Conservation (phyloP, 1,140 invertebrate genomes). For the Bombus impatiens region DNA sequence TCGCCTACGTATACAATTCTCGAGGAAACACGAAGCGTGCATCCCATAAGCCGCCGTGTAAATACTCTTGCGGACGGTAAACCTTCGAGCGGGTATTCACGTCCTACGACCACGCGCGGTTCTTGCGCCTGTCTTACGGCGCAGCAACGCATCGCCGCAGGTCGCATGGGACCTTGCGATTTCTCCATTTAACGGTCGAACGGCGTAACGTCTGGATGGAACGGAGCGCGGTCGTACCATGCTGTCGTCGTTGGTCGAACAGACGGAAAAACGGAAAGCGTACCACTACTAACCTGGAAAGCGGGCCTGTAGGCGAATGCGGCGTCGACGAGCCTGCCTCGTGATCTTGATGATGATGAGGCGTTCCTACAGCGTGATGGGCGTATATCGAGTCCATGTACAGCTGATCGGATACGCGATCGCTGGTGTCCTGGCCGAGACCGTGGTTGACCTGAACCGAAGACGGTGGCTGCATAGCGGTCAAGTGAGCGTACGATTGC, state of each 20-base stretch:
- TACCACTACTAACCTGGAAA: slow-evolving; percentile 72
- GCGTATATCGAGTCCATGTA: slow-evolving; percentile 77
- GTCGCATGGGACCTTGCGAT: no score
- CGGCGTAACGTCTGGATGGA: fast-evolving
- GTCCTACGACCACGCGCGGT: neutral
- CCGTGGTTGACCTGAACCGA: slow-evolving; percentile 69
- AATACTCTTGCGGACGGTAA: slow-evolving; percentile 69
- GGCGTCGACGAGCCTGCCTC: slow-evolving; percentile 69
- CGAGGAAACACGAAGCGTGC: slow-evolving; percentile 16
- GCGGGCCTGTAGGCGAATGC: slow-evolving; percentile 73
- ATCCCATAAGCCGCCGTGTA: slow-evolving; percentile 60
- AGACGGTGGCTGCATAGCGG: slow-evolving; percentile 75
- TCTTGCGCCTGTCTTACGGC: no score
- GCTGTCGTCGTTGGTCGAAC: neutral
- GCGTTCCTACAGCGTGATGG: slow-evolving; percentile 66
- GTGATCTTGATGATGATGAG: slow-evolving; percentile 77
- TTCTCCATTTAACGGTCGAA: neutral
- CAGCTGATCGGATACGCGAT: slow-evolving; percentile 73
- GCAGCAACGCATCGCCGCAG: no score
- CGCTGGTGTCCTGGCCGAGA: slow-evolving; percentile 61
- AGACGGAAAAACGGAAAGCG: neutral
- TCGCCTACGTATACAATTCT: slow-evolving; percentile 65
- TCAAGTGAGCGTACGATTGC: slow-evolving; percentile 78
- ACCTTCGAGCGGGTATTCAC: neutral
- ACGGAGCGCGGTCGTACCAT: fast-evolving